These are phyloP conservation scores for Cariama cristata DNA, from an alignment of 2,113 vertebrate species.

Conservation along the genomic window DNA sequence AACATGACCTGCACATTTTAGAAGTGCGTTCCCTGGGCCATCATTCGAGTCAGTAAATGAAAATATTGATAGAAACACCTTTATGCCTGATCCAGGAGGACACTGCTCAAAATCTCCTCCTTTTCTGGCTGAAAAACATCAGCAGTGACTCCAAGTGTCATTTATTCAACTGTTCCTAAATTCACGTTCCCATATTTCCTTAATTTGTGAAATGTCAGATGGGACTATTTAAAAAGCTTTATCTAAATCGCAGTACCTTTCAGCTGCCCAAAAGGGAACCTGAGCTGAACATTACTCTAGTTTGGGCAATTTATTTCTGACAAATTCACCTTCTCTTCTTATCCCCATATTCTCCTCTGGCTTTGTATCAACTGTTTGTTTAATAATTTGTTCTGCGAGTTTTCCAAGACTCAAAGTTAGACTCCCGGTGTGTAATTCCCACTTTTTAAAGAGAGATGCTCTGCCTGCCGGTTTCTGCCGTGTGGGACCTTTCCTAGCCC, in stretches of 20 bases:
- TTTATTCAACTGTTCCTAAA: neutral
- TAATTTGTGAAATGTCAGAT: neutral
- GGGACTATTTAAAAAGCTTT: neutral
- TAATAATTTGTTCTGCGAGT: neutral
- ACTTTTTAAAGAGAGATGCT: neutral
- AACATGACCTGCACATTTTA: neutral
- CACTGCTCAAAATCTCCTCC: neutral
- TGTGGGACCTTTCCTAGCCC: fast-evolving
- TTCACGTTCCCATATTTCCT: neutral
- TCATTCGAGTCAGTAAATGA: neutral
- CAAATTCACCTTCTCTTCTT: neutral
- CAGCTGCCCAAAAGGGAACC: neutral
- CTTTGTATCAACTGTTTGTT: neutral
- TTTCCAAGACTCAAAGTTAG: neutral
- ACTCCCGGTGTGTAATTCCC: neutral
- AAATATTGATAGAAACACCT: neutral
- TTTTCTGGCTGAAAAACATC: neutral
- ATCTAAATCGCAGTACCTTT: neutral
- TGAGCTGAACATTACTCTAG: neutral
- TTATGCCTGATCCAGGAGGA: neutral
- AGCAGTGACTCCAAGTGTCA: neutral
- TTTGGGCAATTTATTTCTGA: neutral
- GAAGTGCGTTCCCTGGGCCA: neutral
- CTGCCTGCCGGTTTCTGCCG: neutral
- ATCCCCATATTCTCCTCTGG: neutral